Evolutionary conservation across 2,888 invertebrate species (phyloP).

Genomic region (Drosophila lacicola): DNA sequence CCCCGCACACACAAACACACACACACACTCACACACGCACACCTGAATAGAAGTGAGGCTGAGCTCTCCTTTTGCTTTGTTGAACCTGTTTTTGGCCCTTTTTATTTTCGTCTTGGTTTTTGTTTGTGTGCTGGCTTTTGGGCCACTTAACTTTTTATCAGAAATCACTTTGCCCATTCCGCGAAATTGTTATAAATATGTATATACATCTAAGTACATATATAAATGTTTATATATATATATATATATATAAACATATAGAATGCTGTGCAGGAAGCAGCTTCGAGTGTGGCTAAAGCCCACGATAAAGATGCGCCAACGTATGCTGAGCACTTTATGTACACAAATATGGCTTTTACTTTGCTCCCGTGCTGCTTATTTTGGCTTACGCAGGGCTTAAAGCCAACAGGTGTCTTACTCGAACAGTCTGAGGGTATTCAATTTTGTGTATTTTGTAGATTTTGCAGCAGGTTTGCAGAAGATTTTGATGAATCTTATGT

Average conservation of each 20-base stretch:
- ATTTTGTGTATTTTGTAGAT: neutral
- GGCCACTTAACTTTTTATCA: slow-evolving; percentile 79
- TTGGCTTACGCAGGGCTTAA: slow-evolving; percentile 22
- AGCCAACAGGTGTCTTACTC: slow-evolving; percentile 36
- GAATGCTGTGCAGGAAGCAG: slow-evolving; percentile 22
- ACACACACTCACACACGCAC: slow-evolving; percentile 9
- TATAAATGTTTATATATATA: slow-evolving; percentile 3
- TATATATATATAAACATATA: slow-evolving; percentile 1
- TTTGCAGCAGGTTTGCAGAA: neutral
- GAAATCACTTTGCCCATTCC: slow-evolving; percentile 73
- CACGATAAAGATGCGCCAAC: slow-evolving; percentile 17
- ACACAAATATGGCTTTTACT: slow-evolving; percentile 15
- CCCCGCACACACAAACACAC: slow-evolving; percentile 13
- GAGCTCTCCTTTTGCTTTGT: slow-evolving; percentile 35
- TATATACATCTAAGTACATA: slow-evolving; percentile 6
- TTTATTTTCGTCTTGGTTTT: slow-evolving; percentile 26
- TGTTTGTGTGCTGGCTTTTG: slow-evolving; percentile 56
- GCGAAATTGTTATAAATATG: slow-evolving; percentile 66
- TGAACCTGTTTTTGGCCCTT: slow-evolving; percentile 63
- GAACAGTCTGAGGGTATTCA: neutral
- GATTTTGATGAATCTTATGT: neutral
- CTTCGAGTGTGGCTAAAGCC: slow-evolving; percentile 35
- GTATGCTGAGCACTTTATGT: slow-evolving; percentile 5
- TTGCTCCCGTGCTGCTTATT: slow-evolving; percentile 5
- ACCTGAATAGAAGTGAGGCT: slow-evolving; percentile 9